A percentile compares a stretch with the other conserved stretches of the same genome.
Conservation (phyloP, 2,797 vertebrate genomes). For the Xiphorhynchus erythropygius region DNA sequence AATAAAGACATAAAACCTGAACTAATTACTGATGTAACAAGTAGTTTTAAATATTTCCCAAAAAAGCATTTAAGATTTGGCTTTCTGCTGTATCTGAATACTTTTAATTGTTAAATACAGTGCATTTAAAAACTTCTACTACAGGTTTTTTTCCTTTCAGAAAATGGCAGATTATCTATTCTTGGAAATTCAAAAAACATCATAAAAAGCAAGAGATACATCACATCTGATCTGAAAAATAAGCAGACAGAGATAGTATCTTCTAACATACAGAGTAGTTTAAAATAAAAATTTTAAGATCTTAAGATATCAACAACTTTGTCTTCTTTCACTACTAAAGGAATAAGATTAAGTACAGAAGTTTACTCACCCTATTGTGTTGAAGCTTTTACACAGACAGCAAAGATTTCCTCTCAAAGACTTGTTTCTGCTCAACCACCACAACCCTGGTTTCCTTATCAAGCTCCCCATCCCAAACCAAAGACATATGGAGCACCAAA, state of each 20-base stretch:
- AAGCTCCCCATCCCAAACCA: background rate
- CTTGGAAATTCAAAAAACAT: background rate
- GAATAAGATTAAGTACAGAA: background rate
- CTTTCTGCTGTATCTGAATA: too few relatives aligned
- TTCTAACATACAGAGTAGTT: background rate
- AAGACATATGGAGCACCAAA: background rate
- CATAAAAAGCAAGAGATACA: background rate
- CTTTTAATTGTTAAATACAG: background rate
- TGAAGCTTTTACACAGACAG: background rate
- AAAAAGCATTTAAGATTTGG: background rate
- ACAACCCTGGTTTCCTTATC: background rate
- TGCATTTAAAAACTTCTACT: background rate
- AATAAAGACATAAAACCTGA: background rate
- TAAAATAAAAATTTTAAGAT: background rate
- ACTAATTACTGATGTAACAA: background rate
- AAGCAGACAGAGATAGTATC: background rate
- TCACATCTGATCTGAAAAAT: background rate
- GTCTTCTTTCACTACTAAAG: background rate
- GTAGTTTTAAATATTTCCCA: background rate
- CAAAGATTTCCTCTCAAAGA: background rate
- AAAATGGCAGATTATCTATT: background rate
- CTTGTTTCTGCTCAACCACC: background rate
- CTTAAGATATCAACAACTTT: background rate
- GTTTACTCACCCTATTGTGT: background rate
- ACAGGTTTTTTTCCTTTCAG: background rate